These are phyloP conservation scores for Limnodromus scolopaceus DNA, from an alignment of 2,797 vertebrate genomes.

Conservation along the genomic window DNA sequence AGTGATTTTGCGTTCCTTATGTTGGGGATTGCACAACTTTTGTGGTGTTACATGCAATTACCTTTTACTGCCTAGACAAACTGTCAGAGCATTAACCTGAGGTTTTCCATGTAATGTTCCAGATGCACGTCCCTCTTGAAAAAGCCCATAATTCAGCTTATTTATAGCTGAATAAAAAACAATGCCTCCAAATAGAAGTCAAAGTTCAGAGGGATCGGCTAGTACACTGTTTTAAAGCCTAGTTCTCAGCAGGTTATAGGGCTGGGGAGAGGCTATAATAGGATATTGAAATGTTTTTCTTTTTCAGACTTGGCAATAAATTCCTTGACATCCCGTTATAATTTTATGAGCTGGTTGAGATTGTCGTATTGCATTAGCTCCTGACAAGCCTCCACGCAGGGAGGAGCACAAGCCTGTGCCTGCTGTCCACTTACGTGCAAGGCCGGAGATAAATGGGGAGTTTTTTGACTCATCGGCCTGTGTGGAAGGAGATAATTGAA, in stretches of 20 bases:
- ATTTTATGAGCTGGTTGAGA: constrained; percentile 9
- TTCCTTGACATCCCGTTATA: neutral
- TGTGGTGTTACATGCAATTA: neutral
- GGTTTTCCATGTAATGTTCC: neutral
- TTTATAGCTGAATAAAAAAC: constrained; percentile 9
- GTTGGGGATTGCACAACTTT: neutral
- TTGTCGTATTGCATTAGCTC: neutral
- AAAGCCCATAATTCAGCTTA: neutral
- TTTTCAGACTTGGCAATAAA: constrained; percentile 4
- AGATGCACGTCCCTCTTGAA: neutral
- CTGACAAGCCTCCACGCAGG: neutral
- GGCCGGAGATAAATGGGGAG: neutral
- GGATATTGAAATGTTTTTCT: neutral
- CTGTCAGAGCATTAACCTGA: neutral
- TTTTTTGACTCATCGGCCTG: neutral
- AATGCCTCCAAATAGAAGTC: neutral
- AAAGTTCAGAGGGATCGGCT: neutral
- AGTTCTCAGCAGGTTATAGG: neutral
- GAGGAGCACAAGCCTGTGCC: neutral
- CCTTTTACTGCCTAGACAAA: constrained; percentile 13
- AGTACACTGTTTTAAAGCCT: neutral
- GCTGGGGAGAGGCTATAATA: neutral
- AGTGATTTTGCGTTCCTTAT: neutral
- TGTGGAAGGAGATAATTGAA: neutral
- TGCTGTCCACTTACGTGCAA: neutral